phyloP scores from a whole-genome alignment of 2,888 invertebrate genomes.

The Trissolcus japonicus region DNA sequence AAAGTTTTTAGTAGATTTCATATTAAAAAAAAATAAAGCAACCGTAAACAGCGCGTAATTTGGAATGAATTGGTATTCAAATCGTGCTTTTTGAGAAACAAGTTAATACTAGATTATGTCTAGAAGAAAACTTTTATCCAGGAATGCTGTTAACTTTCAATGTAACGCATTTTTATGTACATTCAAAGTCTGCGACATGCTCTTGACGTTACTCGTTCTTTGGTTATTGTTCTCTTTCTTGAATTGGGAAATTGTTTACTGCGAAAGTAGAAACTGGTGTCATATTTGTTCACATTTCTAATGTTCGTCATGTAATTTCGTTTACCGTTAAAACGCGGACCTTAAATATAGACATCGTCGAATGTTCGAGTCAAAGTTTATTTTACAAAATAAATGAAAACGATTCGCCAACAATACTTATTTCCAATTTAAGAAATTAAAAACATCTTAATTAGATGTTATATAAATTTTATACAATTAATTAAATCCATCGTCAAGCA shows the following conservation, averaged over 20 bases:
- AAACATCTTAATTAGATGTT: background rate
- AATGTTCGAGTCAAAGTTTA: conserved; percentile 1
- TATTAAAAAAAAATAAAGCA: too few relatives aligned
- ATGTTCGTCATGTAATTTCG: conserved; percentile 1
- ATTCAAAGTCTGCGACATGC: conserved; percentile 20
- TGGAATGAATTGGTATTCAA: conserved; percentile 19
- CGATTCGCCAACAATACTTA: too few relatives aligned
- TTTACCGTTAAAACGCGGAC: conserved; percentile 1
- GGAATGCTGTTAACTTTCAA: conserved; percentile 26
- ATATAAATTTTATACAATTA: background rate
- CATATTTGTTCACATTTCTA: conserved; percentile 6
- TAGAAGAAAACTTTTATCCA: conserved; percentile 18
- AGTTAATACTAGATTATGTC: conserved; percentile 13
- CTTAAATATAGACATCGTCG: background rate
- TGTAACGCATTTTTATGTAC: conserved; percentile 32
- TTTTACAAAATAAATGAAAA: background rate
- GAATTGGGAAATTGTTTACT: conserved; percentile 19
- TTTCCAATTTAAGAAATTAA: too few relatives aligned
- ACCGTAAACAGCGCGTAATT: conserved; percentile 1
- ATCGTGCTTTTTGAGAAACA: conserved; percentile 8
- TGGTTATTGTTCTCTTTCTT: conserved; percentile 23
- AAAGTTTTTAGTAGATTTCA: too few relatives aligned
- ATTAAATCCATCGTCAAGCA: too few relatives aligned
- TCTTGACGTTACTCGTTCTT: conserved; percentile 26
- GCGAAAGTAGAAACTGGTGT: conserved; percentile 9